Evolutionary conservation across 2,797 vertebrate genomes (phyloP).

Genomic region (Neosilurus hyrtlii): DNA sequence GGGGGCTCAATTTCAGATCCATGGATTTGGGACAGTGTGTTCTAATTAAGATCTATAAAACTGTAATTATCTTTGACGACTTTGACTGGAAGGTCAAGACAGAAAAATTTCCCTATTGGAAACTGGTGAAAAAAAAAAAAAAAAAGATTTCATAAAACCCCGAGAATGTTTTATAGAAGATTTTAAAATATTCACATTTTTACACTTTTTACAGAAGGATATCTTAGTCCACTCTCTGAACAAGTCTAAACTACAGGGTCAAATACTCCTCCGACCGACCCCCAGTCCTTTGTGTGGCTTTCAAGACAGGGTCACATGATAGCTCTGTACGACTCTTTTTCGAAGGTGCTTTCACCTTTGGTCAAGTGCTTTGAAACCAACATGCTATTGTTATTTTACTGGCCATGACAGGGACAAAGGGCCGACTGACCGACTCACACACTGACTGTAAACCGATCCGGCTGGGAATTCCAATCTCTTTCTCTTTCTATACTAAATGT

Average conservation of each 20-base stretch:
- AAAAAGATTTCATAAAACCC: neutral
- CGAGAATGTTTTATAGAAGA: too few relatives aligned
- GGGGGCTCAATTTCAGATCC: neutral
- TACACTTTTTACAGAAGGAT: slow-evolving; percentile 57
- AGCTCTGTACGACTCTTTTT: slow-evolving; percentile 64
- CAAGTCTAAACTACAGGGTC: slow-evolving; percentile 58
- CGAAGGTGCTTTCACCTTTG: slow-evolving; percentile 62
- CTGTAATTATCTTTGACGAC: neutral
- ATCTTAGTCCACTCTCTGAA: slow-evolving; percentile 65
- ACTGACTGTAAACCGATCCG: slow-evolving; percentile 81
- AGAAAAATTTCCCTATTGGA: neutral
- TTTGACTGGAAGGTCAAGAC: slow-evolving; percentile 14
- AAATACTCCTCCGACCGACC: slow-evolving; percentile 57
- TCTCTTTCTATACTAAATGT: slow-evolving; percentile 88
- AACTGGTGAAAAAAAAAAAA: neutral
- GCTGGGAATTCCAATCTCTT: slow-evolving; percentile 84
- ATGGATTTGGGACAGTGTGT: slow-evolving; percentile 1
- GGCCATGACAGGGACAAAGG: slow-evolving; percentile 74
- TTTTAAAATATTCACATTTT: slow-evolving; percentile 33
- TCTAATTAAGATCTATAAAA: slow-evolving; percentile 11
- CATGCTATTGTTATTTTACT: slow-evolving; percentile 76
- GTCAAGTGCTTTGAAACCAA: slow-evolving; percentile 72
- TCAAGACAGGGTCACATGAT: slow-evolving; percentile 73
- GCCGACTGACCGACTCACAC: slow-evolving; percentile 55
- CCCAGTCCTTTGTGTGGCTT: slow-evolving; percentile 59